Base-by-base conservation (phyloP, 2,113 vertebrate genomes). In the Peromyscus polionotus region DNA sequence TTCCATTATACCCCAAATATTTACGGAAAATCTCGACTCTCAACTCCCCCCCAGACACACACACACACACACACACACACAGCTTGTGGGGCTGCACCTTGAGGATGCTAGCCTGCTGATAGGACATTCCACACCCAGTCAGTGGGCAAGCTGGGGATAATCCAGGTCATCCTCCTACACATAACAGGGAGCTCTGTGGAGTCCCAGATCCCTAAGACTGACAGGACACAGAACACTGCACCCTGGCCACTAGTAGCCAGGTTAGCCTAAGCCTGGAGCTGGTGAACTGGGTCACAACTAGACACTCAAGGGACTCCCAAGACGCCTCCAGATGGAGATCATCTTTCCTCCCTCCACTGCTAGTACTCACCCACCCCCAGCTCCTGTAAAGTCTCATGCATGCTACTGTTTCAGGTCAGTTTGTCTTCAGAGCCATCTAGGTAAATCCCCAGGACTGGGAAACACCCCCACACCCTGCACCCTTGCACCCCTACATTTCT, bases 201-300 rank as follows among this genome's bases (percentile, higher is more conserved):
- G 68, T 17, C 75, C 70, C 57, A 76, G 87, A 95, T 96, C 4
- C 1, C 93, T 79, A 39, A 20, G 39, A 45, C 90, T 14, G 68
- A 94, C 90, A 94, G 59, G 24, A 73, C 1, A 22, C 33, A 85
- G 59, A 88, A 76, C 42, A 17, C 70, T 42, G 9, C 14, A 0
- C 68, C 65, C 68, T 2, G 85, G 85, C 42, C 68, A 48, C 65
- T 63, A 72, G 24, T 51, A 65, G 63, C 63, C 73, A 61, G 63
- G n/a, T 88, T 94, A 88, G 28, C 57, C 57, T 61, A 39, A 57
- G 14, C 42, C 67, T 84, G 20, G 45, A 91, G 85, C 72, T 39
- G 54, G 39, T 0, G 5, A 96, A 89, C 83, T 89, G 68, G 96
- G 93, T 95, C 93, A 93, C 8, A 14, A 51, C 89, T n/a, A 39